phyloP scores from a whole-genome alignment of 2,888 invertebrate species.

The Drosophila silvestris region DNA sequence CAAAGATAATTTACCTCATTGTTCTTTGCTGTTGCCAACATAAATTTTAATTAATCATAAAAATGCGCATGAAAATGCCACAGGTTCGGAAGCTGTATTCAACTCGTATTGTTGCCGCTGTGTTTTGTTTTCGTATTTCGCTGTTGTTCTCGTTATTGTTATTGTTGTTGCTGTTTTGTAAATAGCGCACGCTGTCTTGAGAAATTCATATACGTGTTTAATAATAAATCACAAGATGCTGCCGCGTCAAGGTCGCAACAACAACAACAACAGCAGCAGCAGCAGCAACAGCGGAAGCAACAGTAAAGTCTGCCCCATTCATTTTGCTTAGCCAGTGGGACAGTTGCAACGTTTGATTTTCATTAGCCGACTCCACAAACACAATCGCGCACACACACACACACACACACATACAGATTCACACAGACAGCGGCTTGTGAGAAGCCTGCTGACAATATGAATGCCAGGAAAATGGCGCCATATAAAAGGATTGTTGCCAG shows the following conservation, averaged over 20 bases:
- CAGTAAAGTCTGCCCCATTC: conserved; percentile 42
- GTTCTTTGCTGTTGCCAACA: conserved; percentile 36
- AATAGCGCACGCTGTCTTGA: conserved; percentile 52
- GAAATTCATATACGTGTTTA: conserved; percentile 78
- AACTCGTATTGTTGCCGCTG: conserved; percentile 21
- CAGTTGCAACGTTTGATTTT: conserved; percentile 65
- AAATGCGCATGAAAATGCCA: conserved; percentile 72
- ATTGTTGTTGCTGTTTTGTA: conserved; percentile 20
- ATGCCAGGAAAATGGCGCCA: conserved; percentile 59
- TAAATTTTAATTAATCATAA: conserved; percentile 81
- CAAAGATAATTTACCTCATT: conserved; percentile 25
- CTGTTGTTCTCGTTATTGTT: conserved; percentile 1
- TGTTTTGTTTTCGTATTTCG: conserved; percentile 1
- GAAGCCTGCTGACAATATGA: conserved; percentile 29
- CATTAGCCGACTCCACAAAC: conserved; percentile 46
- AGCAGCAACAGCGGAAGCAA: conserved; percentile 4
- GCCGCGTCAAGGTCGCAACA: conserved; percentile 41
- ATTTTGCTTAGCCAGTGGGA: conserved; percentile 47
- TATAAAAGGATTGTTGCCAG: conserved; percentile 78
- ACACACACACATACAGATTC: not conserved
- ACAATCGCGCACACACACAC: conserved; percentile 25
- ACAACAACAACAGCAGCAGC: not conserved
- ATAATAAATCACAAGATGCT: conserved; percentile 79
- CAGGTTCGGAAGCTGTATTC: conserved; percentile 52
- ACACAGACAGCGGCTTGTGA: conserved; percentile 29